phyloP scores from a whole-genome alignment of 2,888 invertebrate genomes.

The Bellardia bayeri region DNA sequence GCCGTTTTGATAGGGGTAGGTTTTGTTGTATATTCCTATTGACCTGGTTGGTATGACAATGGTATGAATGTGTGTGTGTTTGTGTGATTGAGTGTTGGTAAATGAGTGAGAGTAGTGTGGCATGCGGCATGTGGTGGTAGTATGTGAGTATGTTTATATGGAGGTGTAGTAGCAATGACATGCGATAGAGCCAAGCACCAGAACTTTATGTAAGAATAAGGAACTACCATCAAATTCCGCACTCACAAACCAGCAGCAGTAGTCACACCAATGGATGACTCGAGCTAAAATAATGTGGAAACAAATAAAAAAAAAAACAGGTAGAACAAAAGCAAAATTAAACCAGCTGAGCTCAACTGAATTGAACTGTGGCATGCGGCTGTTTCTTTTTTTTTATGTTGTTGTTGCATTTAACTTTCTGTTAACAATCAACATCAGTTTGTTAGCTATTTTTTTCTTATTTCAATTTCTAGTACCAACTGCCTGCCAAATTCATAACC shows the following conservation, averaged over 20 bases:
- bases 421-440: slow-evolving; percentile 58
- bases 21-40: slow-evolving; percentile 67
- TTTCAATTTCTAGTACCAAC: slow-evolving; percentile 66
- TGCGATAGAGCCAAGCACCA: slow-evolving; percentile 68
- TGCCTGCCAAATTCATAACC: slow-evolving; percentile 70
- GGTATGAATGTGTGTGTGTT: background rate
- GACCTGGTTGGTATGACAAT: slow-evolving; percentile 73
- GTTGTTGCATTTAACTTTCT: slow-evolving; percentile 48
- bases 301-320: slow-evolving; percentile 45
- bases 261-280: slow-evolving; percentile 54
- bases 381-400: slow-evolving; percentile 51
- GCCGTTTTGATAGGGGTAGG: slow-evolving; percentile 64
- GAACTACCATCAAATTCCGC: slow-evolving; percentile 55
- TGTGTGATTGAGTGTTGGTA: slow-evolving; percentile 9
- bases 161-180: slow-evolving; percentile 57
- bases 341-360: slow-evolving; percentile 66
- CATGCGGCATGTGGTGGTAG: slow-evolving; percentile 44
- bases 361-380: slow-evolving; percentile 62
- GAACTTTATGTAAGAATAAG: slow-evolving; percentile 60
- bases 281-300: slow-evolving; percentile 63
- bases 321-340: slow-evolving; percentile 62
- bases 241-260: slow-evolving; percentile 37
- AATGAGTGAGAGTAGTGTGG: slow-evolving; percentile 31
- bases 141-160: background rate
- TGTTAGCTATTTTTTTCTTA: slow-evolving; percentile 35